Conservation (phyloP, 2,113 vertebrate species). For the Pycnonotus jocosus region DNA sequence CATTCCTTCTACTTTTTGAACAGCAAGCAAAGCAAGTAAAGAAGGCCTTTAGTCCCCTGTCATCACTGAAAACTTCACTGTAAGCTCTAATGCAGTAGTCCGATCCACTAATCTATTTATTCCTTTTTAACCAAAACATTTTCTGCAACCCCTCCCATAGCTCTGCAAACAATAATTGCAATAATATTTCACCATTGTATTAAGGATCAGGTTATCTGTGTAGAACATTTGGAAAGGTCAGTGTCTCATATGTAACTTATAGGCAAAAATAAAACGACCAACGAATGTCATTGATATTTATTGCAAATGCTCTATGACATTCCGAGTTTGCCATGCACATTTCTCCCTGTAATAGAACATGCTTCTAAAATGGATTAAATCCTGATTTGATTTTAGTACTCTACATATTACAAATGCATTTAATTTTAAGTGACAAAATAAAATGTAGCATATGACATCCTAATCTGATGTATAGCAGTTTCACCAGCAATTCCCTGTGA, state of each 20-base stretch:
- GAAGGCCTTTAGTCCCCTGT: neutral
- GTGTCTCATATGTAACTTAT: neutral
- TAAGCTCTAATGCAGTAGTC: neutral
- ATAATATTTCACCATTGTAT: constrained; percentile 10
- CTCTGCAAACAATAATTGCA: constrained; percentile 8
- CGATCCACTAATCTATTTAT: neutral
- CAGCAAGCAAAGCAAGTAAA: neutral
- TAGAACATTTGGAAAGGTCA: constrained; percentile 44
- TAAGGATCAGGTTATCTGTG: neutral
- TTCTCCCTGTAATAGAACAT: constrained; percentile 11
- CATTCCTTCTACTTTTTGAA: neutral
- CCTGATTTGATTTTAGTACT: constrained; percentile 57
- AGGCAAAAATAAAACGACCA: neutral
- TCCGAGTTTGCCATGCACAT: neutral
- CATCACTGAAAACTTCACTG: neutral
- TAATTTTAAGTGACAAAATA: constrained; percentile 64
- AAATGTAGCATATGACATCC: constrained; percentile 42
- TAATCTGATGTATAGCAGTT: constrained; percentile 14
- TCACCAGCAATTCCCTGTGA: constrained; percentile 1
- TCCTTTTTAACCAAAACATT: neutral
- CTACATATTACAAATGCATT: constrained; percentile 57
- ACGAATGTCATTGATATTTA: constrained; percentile 40
- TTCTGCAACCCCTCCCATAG: neutral
- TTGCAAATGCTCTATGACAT: constrained; percentile 12
- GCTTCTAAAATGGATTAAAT: constrained; percentile 52